These are phyloP conservation scores for Zaprionus obscuricornis DNA, from an alignment of 2,888 invertebrate genomes.

Conservation along the genomic window DNA sequence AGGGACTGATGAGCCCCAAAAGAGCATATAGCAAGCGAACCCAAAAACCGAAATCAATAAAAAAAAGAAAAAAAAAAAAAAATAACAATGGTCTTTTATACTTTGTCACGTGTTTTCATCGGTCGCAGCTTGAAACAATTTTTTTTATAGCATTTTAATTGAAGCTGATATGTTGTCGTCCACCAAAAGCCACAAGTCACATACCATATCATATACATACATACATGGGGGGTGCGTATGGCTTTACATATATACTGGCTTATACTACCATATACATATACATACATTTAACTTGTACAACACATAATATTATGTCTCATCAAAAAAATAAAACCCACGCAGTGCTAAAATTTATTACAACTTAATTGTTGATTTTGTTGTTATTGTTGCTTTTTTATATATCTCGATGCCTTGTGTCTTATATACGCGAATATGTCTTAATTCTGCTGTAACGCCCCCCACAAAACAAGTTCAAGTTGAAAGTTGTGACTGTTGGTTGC, in stretches of 20 bases:
- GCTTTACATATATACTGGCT: no score
- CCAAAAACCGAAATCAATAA: conserved; percentile 23
- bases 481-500: not conserved
- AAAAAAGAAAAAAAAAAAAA: conserved; percentile 29
- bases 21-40: no score
- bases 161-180: conserved; percentile 48
- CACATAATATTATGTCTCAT: no score
- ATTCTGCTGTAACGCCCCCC: conserved; percentile 47
- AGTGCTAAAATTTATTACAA: conserved; percentile 64
- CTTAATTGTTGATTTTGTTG: conserved; percentile 63
- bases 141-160: conserved; percentile 68
- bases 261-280: no score
- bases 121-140: conserved; percentile 45
- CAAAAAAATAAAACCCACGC: conserved; percentile 50
- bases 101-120: conserved; percentile 62
- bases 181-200: no score
- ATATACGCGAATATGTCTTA: conserved; percentile 52
- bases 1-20: conserved; percentile 41
- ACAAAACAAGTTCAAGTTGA: conserved; percentile 16
- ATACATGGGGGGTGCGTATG: no score
- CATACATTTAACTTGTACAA: no score
- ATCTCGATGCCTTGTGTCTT: conserved; percentile 24
- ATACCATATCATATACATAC: no score
- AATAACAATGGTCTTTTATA: conserved; percentile 61
- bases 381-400: conserved; percentile 24